Percentiles rank a stretch among this genome's conserved stretches.
These are phyloP conservation scores for Drosophila willistoni DNA, from an alignment of 1,140 invertebrate species.

Conservation along the genomic window DNA sequence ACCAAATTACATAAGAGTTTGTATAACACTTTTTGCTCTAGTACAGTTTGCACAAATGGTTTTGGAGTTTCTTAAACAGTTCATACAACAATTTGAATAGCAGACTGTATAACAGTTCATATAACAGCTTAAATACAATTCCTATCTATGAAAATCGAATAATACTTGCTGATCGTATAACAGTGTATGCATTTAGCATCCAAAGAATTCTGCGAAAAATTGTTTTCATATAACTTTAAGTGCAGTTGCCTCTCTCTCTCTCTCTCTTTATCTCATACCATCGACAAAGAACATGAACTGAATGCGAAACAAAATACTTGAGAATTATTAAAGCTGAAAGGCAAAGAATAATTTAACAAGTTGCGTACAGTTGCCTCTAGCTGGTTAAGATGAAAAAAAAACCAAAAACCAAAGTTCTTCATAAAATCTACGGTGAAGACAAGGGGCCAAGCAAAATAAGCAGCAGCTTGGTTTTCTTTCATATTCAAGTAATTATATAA, in stretches of 20 bases:
- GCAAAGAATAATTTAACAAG: conserved; percentile 9
- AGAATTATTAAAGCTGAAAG: conserved; percentile 8
- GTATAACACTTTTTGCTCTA: no score
- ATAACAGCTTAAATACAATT: no score
- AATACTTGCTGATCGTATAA: no score
- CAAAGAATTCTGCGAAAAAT: not conserved
- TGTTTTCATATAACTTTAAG: not conserved
- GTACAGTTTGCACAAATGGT: no score
- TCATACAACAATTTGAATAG: no score
- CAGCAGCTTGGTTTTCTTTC: conserved; percentile 30
- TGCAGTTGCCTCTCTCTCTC: no score
- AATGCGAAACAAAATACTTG: conserved; percentile 1
- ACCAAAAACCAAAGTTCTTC: not conserved
- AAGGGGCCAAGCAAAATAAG: conserved; percentile 15
- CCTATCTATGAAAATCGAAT: no score
- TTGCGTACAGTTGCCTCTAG: conserved; percentile 1
- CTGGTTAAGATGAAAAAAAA: not conserved
- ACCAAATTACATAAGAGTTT: no score
- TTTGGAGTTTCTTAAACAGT: no score
- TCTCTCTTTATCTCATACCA: no score
- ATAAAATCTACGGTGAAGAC: conserved; percentile 20
- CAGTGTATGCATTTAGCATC: no score
- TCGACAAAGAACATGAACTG: not conserved
- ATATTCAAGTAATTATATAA: conserved; percentile 61
- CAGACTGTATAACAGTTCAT: no score